Conservation (phyloP, 2,888 invertebrate genomes). For the Azorinus chamasolen region DNA sequence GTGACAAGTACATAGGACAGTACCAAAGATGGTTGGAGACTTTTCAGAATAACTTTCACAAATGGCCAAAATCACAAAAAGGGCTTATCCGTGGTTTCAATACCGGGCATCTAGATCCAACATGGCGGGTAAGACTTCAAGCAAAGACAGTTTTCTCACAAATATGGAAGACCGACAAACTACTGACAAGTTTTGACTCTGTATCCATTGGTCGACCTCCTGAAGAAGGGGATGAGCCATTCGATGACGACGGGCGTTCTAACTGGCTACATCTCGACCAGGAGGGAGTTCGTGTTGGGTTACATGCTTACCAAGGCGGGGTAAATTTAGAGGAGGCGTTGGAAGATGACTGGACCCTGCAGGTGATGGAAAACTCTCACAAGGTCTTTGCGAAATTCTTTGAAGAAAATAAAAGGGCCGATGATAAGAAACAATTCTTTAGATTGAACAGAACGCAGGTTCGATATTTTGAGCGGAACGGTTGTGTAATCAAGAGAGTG, state of each 20-base stretch:
- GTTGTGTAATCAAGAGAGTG: constrained; percentile 59
- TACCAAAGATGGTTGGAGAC: constrained; percentile 71
- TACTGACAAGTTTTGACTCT: constrained; percentile 78
- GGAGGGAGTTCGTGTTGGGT: constrained; percentile 60
- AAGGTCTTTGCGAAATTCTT: constrained; percentile 61
- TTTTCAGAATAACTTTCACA: constrained; percentile 60
- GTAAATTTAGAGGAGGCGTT: constrained; percentile 73
- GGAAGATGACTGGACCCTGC: constrained; percentile 70
- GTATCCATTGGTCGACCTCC: constrained; percentile 82
- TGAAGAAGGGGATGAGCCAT: constrained; percentile 72
- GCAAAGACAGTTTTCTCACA: constrained; percentile 76
- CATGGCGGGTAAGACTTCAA: constrained; percentile 76
- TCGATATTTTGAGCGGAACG: constrained; percentile 58
- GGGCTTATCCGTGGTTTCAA: constrained; percentile 78
- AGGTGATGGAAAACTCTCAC: constrained; percentile 72
- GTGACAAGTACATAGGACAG: constrained; percentile 66
- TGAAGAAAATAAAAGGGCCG: constrained; percentile 34
- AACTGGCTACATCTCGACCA: constrained; percentile 76
- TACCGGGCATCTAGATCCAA: constrained; percentile 72
- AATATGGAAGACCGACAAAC: constrained; percentile 80
- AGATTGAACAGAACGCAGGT: too few relatives aligned
- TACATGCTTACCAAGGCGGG: constrained; percentile 77
- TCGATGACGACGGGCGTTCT: constrained; percentile 27
- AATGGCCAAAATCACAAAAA: constrained; percentile 66
- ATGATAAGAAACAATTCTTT: neutral